Percentiles rank a stretch among this genome's conserved stretches.
phyloP scores from a whole-genome alignment of 2,888 invertebrate genomes.

The Metalampra italica region DNA sequence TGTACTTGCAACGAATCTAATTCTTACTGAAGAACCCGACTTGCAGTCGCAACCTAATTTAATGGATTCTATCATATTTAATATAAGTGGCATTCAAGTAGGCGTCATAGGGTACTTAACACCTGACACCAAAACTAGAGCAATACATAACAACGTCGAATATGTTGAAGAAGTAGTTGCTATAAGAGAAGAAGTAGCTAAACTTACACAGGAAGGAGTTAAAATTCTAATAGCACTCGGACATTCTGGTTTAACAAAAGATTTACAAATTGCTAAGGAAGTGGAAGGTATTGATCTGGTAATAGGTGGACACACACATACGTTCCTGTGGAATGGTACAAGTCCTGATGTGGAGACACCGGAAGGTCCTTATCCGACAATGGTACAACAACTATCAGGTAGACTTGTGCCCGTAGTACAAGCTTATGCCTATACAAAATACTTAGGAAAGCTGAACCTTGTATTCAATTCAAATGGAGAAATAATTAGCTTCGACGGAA shows the following conservation, averaged over 20 bases:
- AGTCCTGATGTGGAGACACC: slow-evolving; percentile 84
- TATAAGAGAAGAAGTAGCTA: slow-evolving; percentile 81
- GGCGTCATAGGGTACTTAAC: slow-evolving; percentile 94
- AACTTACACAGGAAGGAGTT: slow-evolving; percentile 81
- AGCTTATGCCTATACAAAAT: slow-evolving; percentile 94
- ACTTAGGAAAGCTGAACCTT: slow-evolving; percentile 86
- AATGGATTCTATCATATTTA: slow-evolving; percentile 82
- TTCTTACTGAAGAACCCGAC: slow-evolving; percentile 81
- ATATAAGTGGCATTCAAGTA: slow-evolving; percentile 81
- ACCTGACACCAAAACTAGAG: slow-evolving; percentile 84
- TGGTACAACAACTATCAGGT: slow-evolving; percentile 83
- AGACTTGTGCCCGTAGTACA: slow-evolving; percentile 90
- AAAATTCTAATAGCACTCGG: slow-evolving; percentile 92
- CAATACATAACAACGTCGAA: slow-evolving; percentile 75
- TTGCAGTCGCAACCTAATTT: slow-evolving; percentile 74
- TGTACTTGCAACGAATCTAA: slow-evolving; percentile 87
- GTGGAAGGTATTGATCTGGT: slow-evolving; percentile 91
- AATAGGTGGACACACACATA: slow-evolving; percentile 94
- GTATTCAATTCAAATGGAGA: slow-evolving; percentile 86
- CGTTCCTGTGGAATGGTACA: slow-evolving; percentile 89
- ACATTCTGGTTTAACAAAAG: slow-evolving; percentile 90
- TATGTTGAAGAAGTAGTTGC: slow-evolving; percentile 84
- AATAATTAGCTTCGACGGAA: slow-evolving; percentile 82
- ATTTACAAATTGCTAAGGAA: slow-evolving; percentile 85
- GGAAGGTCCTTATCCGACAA: slow-evolving; percentile 87